phyloP scores from a whole-genome alignment of 1,140 invertebrate genomes.

The Cepaea nemoralis region DNA sequence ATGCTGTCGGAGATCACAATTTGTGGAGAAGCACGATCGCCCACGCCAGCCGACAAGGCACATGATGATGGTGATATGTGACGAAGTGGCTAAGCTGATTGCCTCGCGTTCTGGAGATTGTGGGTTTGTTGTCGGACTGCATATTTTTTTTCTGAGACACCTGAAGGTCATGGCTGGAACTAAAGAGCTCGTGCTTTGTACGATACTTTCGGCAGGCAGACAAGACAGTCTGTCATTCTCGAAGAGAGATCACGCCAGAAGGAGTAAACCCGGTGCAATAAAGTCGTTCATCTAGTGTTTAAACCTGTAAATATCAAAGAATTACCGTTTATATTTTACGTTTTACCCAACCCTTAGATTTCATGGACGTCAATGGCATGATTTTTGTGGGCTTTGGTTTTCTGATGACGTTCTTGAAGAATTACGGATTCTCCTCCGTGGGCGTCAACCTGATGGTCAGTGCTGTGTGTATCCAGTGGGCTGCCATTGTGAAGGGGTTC shows the following conservation, averaged over 20 bases:
- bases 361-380: conserved; percentile 97
- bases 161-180: no score
- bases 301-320: neutral
- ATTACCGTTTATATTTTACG: neutral
- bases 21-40: no score
- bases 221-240: no score
- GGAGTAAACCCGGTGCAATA: no score
- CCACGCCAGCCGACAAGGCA: no score
- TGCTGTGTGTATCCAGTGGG: conserved; percentile 70
- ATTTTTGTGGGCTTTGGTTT: conserved; percentile 97
- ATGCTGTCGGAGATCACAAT: no score
- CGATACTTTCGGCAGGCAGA: no score
- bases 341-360: conserved; percentile 74
- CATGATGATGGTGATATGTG: neutral
- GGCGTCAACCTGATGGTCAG: conserved; percentile 87
- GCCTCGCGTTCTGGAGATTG: neutral
- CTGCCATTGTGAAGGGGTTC: conserved; percentile 64
- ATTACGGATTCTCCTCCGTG: conserved; percentile 90
- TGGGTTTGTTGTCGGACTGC: no score
- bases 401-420: conserved; percentile 93
- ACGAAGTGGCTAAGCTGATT: neutral
- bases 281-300: neutral
- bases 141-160: no score
- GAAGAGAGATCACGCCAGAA: no score
- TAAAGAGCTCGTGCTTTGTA: no score